These are phyloP conservation scores for Agelas oroides DNA, from an alignment of 37 sponge, comb jelly and placozoan genomes.

Conservation along the genomic window DNA sequence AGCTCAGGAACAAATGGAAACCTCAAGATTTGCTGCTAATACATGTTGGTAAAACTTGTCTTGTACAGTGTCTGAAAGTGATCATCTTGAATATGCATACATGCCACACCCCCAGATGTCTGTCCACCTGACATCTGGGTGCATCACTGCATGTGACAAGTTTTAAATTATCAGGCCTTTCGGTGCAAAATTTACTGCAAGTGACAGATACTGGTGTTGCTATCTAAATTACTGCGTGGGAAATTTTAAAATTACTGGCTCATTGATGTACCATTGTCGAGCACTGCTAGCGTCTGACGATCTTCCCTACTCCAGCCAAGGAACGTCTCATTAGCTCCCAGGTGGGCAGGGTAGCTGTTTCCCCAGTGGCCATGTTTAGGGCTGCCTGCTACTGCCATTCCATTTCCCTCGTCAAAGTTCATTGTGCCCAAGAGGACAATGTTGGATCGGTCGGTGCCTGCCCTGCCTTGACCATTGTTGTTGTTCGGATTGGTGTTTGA, in stretches of 20 bases:
- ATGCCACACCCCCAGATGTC: no score
- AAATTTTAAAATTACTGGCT: no score
- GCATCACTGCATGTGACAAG: neutral
- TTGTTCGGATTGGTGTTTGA: constrained; percentile 98
- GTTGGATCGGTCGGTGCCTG: constrained; percentile 96
- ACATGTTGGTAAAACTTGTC: neutral
- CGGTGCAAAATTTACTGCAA: no score
- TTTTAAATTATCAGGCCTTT: no score
- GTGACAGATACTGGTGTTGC: no score
- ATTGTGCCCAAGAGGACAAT: constrained; percentile 81
- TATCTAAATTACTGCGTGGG: no score
- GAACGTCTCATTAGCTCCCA: constrained; percentile 56
- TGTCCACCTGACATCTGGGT: no score
- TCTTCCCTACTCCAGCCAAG: constrained; percentile 56
- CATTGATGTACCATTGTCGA: constrained; percentile 56
- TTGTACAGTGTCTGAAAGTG: neutral
- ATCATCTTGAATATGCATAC: neutral
- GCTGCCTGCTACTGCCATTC: constrained; percentile 21
- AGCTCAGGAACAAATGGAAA: neutral
- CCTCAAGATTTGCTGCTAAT: neutral
- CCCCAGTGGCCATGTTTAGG: constrained; percentile 82
- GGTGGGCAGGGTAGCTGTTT: constrained; percentile 86
- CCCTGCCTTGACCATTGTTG: constrained; percentile 95
- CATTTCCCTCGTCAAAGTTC: constrained; percentile 79
- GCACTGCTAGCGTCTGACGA: constrained; percentile 63